These are phyloP conservation scores for Galerucella calmariensis DNA, from an alignment of 2,888 invertebrate species.

Conservation along the genomic window DNA sequence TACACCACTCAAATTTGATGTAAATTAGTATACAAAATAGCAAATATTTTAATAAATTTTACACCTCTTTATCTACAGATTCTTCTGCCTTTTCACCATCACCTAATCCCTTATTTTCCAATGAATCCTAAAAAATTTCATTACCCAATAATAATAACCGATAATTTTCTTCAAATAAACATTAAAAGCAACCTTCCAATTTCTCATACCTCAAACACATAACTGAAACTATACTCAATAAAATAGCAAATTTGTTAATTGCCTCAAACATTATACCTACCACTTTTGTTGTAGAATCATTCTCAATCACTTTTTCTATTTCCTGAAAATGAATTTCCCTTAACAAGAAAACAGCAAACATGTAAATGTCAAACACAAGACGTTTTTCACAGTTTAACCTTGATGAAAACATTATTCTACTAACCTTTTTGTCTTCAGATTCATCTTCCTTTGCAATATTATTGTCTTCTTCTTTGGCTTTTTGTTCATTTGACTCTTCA, in stretches of 20 bases:
- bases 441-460: conserved; percentile 31
- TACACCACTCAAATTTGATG: too few species aligned
- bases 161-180: too few species aligned
- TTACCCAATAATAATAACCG: background rate
- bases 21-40: too few species aligned
- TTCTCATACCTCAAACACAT: too few species aligned
- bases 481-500: conserved; percentile 48
- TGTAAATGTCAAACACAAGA: too few species aligned
- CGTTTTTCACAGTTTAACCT: too few species aligned
- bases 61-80: conserved; percentile 19
- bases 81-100: conserved; percentile 12
- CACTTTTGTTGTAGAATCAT: background rate
- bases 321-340: background rate
- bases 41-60: background rate
- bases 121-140: background rate
- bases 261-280: background rate
- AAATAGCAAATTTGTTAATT: background rate
- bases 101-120: conserved; percentile 5
- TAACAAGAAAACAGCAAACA: background rate
- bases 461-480: conserved; percentile 13
- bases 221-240: background rate
- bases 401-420: background rate
- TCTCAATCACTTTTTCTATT: background rate
- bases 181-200: too few species aligned
- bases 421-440: conserved; percentile 28